Evolutionary conservation across 2,113 vertebrate genomes (phyloP), one percentile per base, ranked within the genome.

Genomic region (Nyctereutes procyonoides): DNA sequence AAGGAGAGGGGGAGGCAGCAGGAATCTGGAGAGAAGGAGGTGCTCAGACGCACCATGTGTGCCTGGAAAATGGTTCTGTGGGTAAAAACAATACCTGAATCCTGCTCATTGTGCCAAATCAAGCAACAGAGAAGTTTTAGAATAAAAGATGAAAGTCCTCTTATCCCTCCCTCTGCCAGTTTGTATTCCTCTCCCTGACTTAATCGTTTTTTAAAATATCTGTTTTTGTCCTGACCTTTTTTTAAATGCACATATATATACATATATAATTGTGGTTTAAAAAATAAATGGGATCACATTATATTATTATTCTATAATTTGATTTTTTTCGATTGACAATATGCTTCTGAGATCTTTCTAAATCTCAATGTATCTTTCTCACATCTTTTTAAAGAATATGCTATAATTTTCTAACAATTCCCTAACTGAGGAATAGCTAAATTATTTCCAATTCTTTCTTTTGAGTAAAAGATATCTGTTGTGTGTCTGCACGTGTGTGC

Each of bases 161-260:
- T 43, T 28, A 14, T 1, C 30, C 20, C 43, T 12, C n/a, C 30
- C 51, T 55, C 48, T 60, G 48, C 26, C 0, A 0, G 22, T 24
- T 3, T 1, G 11, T 6, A 0, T 19, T n/a, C 69, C 53, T 38
- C 17, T 55, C 71, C 17, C 30, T 38, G 14, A n/a, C 26, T 24
- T 35, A 48, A 53, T 43, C 16, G 0, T 48, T 48, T 30, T 60
- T 9, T 79, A n/a, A 22, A 69, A 71, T 30, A 80, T 80, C 28
- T 93, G 81, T 81, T 96, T 96, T 91, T 91, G 82, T 96, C 32
- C 65, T 88, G 89, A 92, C 67, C 67, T 96, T 96, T 97, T 88
- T 67, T 8, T 0, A 74, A 91, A 95, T 63, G 69, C 63, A 91
- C 82, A 88, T 80, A n/a, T 43, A 81, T 95, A 88, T 60, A 26